Percentiles rank a stretch among this genome's conserved stretches.
Evolutionary conservation across 2,113 vertebrate species (phyloP).

Genomic region (Leptobrachium leishanense): DNA sequence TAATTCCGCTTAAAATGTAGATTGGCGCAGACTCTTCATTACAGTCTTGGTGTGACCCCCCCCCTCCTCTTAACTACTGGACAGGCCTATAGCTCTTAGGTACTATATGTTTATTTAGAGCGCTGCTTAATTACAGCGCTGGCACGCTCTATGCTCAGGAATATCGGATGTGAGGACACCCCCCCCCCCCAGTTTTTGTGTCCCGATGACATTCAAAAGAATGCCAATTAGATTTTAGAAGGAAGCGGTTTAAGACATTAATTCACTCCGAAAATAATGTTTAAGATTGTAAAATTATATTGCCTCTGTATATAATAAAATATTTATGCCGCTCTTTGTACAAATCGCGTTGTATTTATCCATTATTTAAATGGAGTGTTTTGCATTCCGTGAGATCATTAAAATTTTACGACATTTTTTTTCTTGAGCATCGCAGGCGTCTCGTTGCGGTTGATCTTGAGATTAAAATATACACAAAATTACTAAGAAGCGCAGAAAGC

Average conservation of each 20-base stretch:
- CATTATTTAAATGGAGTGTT: conserved; percentile 37
- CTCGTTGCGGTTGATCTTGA: background rate
- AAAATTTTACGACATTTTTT: conserved; percentile 17
- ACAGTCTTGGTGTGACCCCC: too few species aligned
- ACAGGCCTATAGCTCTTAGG: too few species aligned
- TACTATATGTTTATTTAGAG: background rate
- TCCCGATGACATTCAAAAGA: conserved; percentile 15
- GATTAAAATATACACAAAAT: background rate
- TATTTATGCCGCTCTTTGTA: conserved; percentile 39
- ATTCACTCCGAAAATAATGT: conserved; percentile 28
- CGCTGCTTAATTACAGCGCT: background rate
- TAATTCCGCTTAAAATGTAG: too few species aligned
- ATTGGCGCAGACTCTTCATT: too few species aligned
- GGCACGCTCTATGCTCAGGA: background rate
- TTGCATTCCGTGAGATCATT: conserved; percentile 20
- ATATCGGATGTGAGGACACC: background rate
- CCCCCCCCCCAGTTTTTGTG: background rate
- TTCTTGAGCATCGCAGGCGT: background rate
- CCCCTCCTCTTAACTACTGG: too few species aligned
- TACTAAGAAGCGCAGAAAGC: background rate
- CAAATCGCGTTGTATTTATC: conserved; percentile 33
- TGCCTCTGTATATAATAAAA: conserved; percentile 19
- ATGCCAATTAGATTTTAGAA: conserved; percentile 19
- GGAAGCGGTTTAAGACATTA: conserved; percentile 29
- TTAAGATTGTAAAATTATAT: conserved; percentile 23